Evolutionary conservation across 2,797 vertebrate genomes (phyloP).

Genomic region (Halcyon leucocephala): DNA sequence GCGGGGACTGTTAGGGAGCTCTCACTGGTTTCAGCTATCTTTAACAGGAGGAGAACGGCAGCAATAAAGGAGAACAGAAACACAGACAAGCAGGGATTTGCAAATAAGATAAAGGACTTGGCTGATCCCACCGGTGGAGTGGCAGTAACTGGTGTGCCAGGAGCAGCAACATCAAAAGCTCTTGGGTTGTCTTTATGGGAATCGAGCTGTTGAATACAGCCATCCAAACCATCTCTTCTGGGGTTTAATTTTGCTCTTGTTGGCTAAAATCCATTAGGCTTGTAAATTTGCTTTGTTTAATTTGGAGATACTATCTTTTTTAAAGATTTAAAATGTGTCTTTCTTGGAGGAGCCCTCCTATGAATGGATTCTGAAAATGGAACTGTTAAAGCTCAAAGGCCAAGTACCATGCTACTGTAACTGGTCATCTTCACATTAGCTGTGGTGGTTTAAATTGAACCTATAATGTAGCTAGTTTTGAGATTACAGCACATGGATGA

Average conservation of each 20-base stretch:
- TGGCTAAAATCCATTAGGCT: neutral
- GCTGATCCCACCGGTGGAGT: neutral
- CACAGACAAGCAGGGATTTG: neutral
- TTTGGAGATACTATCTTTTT: neutral
- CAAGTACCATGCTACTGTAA: neutral
- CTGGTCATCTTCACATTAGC: too few relatives aligned
- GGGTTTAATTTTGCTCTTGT: neutral
- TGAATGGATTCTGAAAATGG: neutral
- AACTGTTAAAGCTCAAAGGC: neutral
- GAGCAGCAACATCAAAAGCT: neutral
- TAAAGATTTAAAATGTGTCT: neutral
- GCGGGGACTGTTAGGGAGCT: accelerated
- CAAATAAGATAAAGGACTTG: neutral
- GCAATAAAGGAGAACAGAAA: neutral
- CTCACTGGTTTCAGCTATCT: neutral
- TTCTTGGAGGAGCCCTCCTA: neutral
- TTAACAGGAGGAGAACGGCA: neutral
- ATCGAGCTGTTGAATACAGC: neutral
- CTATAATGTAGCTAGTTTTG: neutral
- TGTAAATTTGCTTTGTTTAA: neutral
- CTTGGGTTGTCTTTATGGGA: neutral
- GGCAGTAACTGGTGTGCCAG: neutral
- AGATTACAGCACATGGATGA: neutral
- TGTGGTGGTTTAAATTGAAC: neutral
- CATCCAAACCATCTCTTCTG: neutral